Evolutionary conservation across 2,888 invertebrate species (phyloP), one percentile per base, ranked within the genome.

Genomic region (Synanthedon formicaeformis): DNA sequence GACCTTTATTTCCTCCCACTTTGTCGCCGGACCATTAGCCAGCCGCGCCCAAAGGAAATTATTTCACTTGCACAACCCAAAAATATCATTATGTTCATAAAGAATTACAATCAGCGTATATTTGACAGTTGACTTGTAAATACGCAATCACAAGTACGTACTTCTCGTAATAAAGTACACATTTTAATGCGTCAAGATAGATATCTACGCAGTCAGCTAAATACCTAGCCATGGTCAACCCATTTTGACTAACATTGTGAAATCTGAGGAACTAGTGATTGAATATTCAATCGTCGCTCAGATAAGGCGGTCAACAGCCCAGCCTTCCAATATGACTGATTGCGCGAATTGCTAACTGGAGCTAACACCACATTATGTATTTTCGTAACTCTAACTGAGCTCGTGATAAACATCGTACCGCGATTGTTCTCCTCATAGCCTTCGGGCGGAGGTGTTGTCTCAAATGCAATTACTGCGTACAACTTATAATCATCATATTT

Each of bases 361-460:
- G 48, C 10, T 10, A 45, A 50, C 50, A 48, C 34, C 50, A 52
- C 50, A 52, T 52, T 52, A 52, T 51, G 18, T 50, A 58, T 57
- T 69, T 67, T 67, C 59, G 67, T 61, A 72, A 73, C 62, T 60
- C 54, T 55, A 54, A 52, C 58, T 14, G 41, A 53, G 51, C 53
- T 27, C 34, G 50, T 55, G 75, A 75, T 75, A 68, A 61, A 41
- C 56, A 75, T 73, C 50, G 56, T 56, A 75, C 73, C 50, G 56
- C 57, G 62, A 71, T 69, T 64, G 67, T 71, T 70, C 61, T 65
- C 65, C 63, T 57, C 65, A 61, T 53, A 56, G 58, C 72, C 73
- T 69, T 70, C 65, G 59, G 55, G 56, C 53, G 50, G 51, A 54
- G 52, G 55, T 61, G 59, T 56, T 53, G 50, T 57, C 52, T 56